Conservation (phyloP, 2,797 vertebrate species). For the Thalassophryne amazonica region DNA sequence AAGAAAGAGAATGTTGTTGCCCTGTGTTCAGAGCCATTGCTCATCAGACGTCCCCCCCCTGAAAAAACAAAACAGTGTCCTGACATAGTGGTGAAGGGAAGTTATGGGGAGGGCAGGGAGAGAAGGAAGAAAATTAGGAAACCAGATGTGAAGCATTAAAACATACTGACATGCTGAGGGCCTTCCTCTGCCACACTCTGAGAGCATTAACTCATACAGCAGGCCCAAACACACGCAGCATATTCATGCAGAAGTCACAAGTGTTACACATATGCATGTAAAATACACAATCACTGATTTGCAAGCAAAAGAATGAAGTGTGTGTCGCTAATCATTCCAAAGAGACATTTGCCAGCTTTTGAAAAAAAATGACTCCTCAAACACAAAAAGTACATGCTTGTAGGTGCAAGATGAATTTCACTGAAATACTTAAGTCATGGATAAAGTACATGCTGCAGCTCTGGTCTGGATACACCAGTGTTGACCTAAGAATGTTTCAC, state of each 20-base stretch:
- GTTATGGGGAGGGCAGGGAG: conserved; percentile 33
- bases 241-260: conserved; percentile 34
- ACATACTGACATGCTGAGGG: conserved; percentile 79
- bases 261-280: conserved; percentile 21
- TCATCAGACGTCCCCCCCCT: conserved; percentile 74
- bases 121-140: conserved; percentile 77
- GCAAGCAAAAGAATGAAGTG: conserved; percentile 20
- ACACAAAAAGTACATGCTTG: conserved; percentile 20
- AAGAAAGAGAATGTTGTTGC: conserved; percentile 61
- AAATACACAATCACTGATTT: conserved; percentile 23
- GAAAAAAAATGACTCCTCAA: conserved; percentile 13
- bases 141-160: conserved; percentile 86
- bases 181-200: conserved; percentile 71
- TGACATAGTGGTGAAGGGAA: conserved; percentile 68
- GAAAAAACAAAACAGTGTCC: conserved; percentile 83
- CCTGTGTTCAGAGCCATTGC: conserved; percentile 77
- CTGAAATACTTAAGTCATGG: conserved; percentile 23
- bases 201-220: conserved; percentile 68
- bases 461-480: conserved; percentile 26
- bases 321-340: conserved; percentile 29
- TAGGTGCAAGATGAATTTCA: conserved; percentile 6
- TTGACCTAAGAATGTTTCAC: conserved; percentile 41
- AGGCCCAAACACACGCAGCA: conserved; percentile 44
- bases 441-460: conserved; percentile 3
- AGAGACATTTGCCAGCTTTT: conserved; percentile 24